These are phyloP conservation scores for Anagrus nilaparvatae DNA, from an alignment of 1,140 invertebrate genomes.

Conservation along the genomic window DNA sequence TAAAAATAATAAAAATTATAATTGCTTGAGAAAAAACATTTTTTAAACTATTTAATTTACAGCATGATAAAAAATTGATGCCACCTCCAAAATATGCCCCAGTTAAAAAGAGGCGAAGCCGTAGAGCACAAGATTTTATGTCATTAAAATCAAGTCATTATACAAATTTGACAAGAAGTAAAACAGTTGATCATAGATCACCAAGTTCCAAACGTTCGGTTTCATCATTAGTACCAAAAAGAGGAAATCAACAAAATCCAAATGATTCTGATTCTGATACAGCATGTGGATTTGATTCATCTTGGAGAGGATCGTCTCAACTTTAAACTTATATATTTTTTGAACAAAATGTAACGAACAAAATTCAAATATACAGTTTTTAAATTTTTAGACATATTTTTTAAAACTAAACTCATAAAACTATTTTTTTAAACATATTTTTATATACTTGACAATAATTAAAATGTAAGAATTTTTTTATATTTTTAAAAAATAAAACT, in stretches of 20 bases:
- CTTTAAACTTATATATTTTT: too few species aligned
- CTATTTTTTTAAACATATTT: too few species aligned
- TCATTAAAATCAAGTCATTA: constrained; percentile 21
- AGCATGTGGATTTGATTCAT: constrained; percentile 69
- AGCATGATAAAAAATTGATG: constrained; percentile 50
- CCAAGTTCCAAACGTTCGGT: constrained; percentile 43
- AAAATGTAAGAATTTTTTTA: too few species aligned
- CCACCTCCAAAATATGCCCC: constrained; percentile 57
- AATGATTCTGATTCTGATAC: constrained; percentile 68
- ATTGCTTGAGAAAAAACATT: constrained; percentile 1
- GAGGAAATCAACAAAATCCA: constrained; percentile 19
- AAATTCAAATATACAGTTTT: too few species aligned
- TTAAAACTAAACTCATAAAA: too few species aligned
- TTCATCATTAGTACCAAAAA: too few species aligned
- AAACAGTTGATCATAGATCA: constrained; percentile 23
- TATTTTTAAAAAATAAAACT: too few species aligned
- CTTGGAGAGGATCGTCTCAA: constrained; percentile 57
- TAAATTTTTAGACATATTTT: too few species aligned
- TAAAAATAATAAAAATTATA: constrained; percentile 6
- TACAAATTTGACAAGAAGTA: too few species aligned
- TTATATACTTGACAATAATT: too few species aligned
- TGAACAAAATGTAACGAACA: too few species aligned
- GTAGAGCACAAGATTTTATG: constrained; percentile 47
- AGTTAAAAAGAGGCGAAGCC: constrained; percentile 52
- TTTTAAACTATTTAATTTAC: constrained; percentile 14